Conservation (phyloP, 2,888 invertebrate genomes). For the Helobdella robusta region DNA sequence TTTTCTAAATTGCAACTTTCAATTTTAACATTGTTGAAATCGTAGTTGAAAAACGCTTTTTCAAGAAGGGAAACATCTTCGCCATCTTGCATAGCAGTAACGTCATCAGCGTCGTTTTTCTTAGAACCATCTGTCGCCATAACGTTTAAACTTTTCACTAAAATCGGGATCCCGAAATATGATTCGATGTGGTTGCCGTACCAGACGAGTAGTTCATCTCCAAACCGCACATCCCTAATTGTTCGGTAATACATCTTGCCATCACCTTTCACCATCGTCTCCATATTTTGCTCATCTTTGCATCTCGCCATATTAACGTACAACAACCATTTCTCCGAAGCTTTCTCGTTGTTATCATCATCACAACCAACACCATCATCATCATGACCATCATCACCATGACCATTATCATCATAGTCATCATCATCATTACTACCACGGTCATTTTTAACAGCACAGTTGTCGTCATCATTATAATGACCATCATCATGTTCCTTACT, state of each 20-base stretch:
- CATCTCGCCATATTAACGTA: constrained; percentile 49
- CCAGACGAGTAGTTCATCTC: constrained; percentile 49
- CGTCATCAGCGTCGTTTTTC: not conserved
- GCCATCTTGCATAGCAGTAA: not conserved
- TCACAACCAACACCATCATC: too few species aligned
- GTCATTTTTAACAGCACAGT: too few species aligned
- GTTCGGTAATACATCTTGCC: constrained; percentile 46
- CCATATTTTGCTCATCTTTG: constrained; percentile 46
- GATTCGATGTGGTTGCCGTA: constrained; percentile 50
- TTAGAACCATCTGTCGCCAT: not conserved
- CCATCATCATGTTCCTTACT: not conserved
- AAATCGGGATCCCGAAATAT: constrained; percentile 46
- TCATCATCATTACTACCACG: too few species aligned
- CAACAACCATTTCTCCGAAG: constrained; percentile 50
- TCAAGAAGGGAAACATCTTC: not conserved
- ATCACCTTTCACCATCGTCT: constrained; percentile 43
- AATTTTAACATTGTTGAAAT: too few species aligned
- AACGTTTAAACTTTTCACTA: not conserved
- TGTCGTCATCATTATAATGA: too few species aligned
- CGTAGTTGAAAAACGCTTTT: too few species aligned
- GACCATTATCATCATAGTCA: too few species aligned
- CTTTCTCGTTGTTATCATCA: too few species aligned
- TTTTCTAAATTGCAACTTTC: too few species aligned
- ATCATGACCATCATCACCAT: too few species aligned
- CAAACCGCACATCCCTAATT: constrained; percentile 44